Evolutionary conservation across 2,797 vertebrate genomes (phyloP), one percentile per base, ranked within the genome.

Genomic region (Catharus ustulatus): DNA sequence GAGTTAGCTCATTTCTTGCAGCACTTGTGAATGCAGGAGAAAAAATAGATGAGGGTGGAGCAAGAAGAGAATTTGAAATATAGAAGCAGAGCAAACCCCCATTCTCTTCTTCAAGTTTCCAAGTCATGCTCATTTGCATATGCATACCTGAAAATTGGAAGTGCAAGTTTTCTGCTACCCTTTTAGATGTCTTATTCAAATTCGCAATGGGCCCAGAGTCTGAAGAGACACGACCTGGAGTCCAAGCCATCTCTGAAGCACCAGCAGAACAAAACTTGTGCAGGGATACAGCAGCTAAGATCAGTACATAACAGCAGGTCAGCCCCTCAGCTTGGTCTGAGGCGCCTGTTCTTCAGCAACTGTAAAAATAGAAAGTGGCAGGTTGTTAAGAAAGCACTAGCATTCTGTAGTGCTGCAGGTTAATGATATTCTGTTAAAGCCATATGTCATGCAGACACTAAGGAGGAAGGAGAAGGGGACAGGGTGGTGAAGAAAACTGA

Each of bases 371-470:
- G 76, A 72, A 75, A 78, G n/a, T 18, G 11, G 6, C 12, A 69
- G 12, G 11, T 66, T 84, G 84, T 80, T 55, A 73, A 74, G 69
- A 88, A 66, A 86, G 73, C 43, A 84, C 69, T 46, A 69, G 36
- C 51, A 78, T 90, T 78, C 51, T 68, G 27, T 27, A 75, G 58
- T 45, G 85, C 85, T 84, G 43, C 51, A 63, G 76, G 69, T 94
- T 81, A 94, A 58, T 45, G 42, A 42, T 75, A 62, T 23, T 78
- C 54, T 68, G n/a, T 61, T 84, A 73, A 86, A 88, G 63, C 59
- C 74, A 34, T 30, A 75, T 18, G 64, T 68, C 72, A 72, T 5
- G 15, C 36, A 63, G 48, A 55, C 3, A 5, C 36, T 27, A 62
- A 34, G 26, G 15, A 91, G 27, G 61, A 91, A 72, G 22, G 59